phyloP scores from a whole-genome alignment of 2,113 vertebrate species.

The Chroicocephalus ridibundus region DNA sequence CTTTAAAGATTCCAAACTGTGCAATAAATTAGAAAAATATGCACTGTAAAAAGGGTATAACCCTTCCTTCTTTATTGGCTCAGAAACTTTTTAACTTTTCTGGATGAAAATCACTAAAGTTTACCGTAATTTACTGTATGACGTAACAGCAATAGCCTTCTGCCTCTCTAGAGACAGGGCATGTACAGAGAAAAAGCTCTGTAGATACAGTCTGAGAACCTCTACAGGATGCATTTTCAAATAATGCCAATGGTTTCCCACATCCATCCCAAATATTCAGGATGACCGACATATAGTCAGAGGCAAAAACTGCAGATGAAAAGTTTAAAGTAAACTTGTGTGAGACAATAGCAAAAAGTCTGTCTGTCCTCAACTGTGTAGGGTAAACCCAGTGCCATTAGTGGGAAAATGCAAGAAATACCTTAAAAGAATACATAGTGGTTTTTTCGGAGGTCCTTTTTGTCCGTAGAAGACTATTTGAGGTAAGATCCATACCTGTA shows the following conservation, averaged over 20 bases:
- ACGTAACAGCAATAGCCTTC: not conserved
- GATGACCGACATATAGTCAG: not conserved
- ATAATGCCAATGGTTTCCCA: not conserved
- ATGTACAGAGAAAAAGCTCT: not conserved
- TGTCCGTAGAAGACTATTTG: not conserved
- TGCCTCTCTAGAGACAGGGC: not conserved
- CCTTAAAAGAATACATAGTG: not conserved
- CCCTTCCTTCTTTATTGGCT: not conserved
- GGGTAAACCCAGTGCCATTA: not conserved
- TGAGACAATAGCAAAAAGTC: not conserved
- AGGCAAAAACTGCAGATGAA: not conserved
- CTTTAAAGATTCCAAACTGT: not conserved
- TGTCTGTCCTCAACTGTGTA: not conserved
- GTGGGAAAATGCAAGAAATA: not conserved
- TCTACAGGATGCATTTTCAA: not conserved
- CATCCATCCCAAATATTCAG: not conserved
- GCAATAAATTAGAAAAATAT: not conserved
- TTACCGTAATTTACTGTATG: not conserved
- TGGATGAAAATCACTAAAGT: not conserved
- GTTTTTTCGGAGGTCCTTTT: not conserved
- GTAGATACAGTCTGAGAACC: not conserved
- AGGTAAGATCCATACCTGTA: not conserved
- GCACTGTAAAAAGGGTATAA: not conserved
- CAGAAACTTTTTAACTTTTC: not conserved
- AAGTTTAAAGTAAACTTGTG: not conserved